Conservation (phyloP, 2,797 vertebrate species). For the Enteromius viviparus region DNA sequence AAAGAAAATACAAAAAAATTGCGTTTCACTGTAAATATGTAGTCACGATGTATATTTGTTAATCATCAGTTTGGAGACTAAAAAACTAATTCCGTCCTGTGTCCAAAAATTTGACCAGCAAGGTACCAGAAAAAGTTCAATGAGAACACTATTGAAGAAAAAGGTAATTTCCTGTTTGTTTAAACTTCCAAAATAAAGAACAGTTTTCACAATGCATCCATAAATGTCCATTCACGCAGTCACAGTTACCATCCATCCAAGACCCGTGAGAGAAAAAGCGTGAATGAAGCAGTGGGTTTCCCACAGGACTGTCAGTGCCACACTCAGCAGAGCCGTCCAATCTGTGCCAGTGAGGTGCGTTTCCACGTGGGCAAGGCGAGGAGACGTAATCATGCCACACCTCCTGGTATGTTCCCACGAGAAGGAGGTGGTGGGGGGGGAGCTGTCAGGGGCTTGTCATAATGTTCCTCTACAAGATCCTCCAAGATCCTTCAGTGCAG, state of each 20-base stretch:
- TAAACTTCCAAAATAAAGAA: constrained; percentile 6
- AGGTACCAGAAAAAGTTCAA: not conserved
- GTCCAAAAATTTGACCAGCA: not conserved
- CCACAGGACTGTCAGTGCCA: constrained; percentile 57
- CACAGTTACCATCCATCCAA: constrained; percentile 30
- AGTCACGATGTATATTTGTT: not conserved
- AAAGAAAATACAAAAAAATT: not conserved
- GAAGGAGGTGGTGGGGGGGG: constrained; percentile 16
- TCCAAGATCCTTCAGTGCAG: constrained; percentile 55
- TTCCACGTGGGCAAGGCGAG: constrained; percentile 65
- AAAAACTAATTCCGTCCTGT: not conserved
- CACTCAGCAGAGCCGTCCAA: constrained; percentile 59
- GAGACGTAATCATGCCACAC: constrained; percentile 63
- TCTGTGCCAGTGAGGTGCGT: constrained; percentile 56
- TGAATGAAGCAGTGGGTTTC: constrained; percentile 39
- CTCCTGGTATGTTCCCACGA: constrained; percentile 59
- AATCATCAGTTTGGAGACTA: not conserved
- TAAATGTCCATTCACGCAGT: constrained; percentile 25
- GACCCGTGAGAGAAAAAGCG: constrained; percentile 11
- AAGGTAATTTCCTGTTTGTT: not conserved
- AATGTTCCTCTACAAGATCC: constrained; percentile 55
- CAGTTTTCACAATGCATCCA: constrained; percentile 14
- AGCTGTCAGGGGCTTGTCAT: constrained; percentile 58
- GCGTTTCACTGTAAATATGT: not conserved
- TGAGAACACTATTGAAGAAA: not conserved